A percentile compares a stretch with the other conserved stretches of the same genome.
These are phyloP conservation scores for Perodicticus potto DNA, from an alignment of 2,797 vertebrate genomes.

Conservation along the genomic window DNA sequence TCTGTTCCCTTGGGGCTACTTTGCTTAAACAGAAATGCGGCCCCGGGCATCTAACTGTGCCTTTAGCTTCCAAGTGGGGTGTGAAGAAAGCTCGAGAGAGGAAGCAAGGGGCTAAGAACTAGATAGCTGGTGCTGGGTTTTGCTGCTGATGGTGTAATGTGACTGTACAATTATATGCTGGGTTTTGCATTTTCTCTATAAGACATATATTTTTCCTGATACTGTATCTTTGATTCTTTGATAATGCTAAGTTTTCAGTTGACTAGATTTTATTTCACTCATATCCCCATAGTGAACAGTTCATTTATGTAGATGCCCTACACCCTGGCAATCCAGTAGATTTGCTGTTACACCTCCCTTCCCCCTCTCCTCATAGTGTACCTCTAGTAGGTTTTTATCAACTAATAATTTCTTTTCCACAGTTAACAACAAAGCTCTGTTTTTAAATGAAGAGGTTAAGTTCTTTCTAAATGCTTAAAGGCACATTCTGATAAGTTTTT, in stretches of 20 bases:
- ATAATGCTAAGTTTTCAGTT: conserved; percentile 37
- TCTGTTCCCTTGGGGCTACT: background rate
- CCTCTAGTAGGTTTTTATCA: conserved; percentile 11
- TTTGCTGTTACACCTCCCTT: background rate
- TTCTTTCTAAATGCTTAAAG: conserved; percentile 14
- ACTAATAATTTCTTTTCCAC: conserved; percentile 54
- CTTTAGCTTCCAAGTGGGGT: conserved; percentile 12
- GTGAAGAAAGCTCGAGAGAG: background rate
- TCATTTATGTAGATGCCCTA: conserved; percentile 30
- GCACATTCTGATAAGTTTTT: conserved; percentile 50
- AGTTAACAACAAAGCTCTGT: conserved; percentile 42
- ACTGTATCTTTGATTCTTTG: conserved; percentile 25
- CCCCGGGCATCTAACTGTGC: background rate
- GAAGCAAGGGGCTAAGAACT: conserved; percentile 16
- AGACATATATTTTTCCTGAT: conserved; percentile 31
- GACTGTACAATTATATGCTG: conserved; percentile 1
- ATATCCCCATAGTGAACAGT: conserved; percentile 19
- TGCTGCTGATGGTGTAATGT: background rate
- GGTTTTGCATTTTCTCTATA: conserved; percentile 58
- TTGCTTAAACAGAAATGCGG: conserved; percentile 49
- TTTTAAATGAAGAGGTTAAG: conserved; percentile 52
- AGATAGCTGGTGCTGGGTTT: conserved; percentile 43
- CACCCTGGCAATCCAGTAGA: background rate
- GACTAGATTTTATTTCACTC: conserved; percentile 41
- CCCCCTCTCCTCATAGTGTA: background rate